Evolutionary conservation across 2,113 vertebrate genomes (phyloP).

Genomic region (Petroica traversi): DNA sequence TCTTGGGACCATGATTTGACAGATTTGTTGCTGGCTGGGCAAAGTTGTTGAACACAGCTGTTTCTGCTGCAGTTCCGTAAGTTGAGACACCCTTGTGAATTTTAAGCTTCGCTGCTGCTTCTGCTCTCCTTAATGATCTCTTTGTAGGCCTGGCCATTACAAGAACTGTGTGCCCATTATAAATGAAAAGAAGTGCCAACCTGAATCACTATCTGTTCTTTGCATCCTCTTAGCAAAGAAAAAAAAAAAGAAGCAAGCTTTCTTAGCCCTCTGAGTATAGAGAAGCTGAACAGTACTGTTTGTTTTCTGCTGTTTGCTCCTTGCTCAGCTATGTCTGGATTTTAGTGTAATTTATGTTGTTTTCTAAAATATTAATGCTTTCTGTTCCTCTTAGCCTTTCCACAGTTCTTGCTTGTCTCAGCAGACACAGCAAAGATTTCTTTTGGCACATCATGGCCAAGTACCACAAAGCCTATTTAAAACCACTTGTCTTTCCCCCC

Average conservation of each 20-base stretch:
- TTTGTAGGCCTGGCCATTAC: neutral
- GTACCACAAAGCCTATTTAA: conserved; percentile 5
- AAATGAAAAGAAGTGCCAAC: neutral
- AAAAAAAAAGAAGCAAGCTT: neutral
- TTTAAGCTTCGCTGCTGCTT: conserved; percentile 37
- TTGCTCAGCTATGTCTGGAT: conserved; percentile 19
- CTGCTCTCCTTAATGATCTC: neutral
- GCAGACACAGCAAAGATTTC: neutral
- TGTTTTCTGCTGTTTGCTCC: conserved; percentile 20
- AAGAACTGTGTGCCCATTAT: neutral
- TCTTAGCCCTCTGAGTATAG: neutral
- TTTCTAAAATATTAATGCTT: conserved; percentile 64
- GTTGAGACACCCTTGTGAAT: conserved; percentile 27
- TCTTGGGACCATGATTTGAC: conserved; percentile 54
- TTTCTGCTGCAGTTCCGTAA: conserved; percentile 25
- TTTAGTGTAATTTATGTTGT: conserved; percentile 40
- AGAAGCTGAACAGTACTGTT: neutral
- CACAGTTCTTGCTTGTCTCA: conserved; percentile 20
- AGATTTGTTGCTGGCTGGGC: conserved; percentile 49
- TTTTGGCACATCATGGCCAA: neutral
- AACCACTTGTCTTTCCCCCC: neutral
- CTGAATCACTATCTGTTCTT: conserved; percentile 1
- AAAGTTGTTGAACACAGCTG: conserved; percentile 51
- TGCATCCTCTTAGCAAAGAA: neutral
- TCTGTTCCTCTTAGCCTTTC: conserved; percentile 17